Evolutionary conservation across 2,797 vertebrate genomes (phyloP).

Genomic region (Allobates femoralis): DNA sequence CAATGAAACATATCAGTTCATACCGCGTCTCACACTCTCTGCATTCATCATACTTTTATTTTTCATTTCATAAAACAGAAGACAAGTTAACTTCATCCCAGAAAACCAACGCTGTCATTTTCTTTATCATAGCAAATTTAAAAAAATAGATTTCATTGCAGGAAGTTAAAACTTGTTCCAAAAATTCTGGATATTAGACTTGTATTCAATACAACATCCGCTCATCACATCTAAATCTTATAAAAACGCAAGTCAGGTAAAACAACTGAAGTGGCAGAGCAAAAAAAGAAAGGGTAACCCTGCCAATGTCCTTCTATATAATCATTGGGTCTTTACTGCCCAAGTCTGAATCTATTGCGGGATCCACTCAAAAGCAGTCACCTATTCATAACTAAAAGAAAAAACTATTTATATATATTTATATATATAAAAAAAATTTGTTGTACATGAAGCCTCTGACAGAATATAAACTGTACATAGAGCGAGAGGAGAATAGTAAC

Average conservation of each 20-base stretch:
- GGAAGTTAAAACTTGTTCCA: not conserved
- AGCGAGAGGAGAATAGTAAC: not conserved
- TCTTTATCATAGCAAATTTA: constrained; percentile 12
- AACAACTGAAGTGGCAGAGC: constrained; percentile 5
- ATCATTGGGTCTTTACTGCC: not conserved
- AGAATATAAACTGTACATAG: constrained; percentile 21
- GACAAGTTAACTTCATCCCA: not conserved
- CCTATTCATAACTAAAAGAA: not conserved
- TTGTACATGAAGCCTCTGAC: not conserved
- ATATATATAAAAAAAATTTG: not conserved
- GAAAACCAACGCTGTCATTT: not conserved
- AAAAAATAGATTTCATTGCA: constrained; percentile 37
- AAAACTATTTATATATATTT: not conserved
- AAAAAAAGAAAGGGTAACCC: not conserved
- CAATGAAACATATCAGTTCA: not conserved
- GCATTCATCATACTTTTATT: constrained; percentile 27
- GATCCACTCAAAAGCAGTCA: not conserved
- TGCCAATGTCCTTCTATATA: not conserved
- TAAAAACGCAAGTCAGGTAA: constrained; percentile 8
- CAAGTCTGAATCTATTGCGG: not conserved
- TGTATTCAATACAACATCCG: constrained; percentile 5
- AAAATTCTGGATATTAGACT: constrained; percentile 8
- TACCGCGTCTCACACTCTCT: not conserved
- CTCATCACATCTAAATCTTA: constrained; percentile 17
- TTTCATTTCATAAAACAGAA: constrained; percentile 23